Evolutionary conservation across 2,113 vertebrate genomes (phyloP).

Genomic region (Sitta europaea): DNA sequence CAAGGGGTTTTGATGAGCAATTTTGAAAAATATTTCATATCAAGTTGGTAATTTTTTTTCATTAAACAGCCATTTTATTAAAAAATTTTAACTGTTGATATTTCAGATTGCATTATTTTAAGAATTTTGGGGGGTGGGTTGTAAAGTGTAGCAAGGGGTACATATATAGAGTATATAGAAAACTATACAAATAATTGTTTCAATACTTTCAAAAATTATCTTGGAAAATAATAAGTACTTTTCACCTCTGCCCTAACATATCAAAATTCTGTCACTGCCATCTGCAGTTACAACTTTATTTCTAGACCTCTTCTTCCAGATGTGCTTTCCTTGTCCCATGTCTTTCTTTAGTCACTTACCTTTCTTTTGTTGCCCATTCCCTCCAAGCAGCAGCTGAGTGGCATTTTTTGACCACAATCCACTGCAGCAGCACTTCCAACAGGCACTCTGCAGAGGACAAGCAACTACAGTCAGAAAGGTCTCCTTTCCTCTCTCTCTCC

Average conservation of each 20-base stretch:
- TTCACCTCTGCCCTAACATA: not conserved
- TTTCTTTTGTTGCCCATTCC: not conserved
- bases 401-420: not conserved
- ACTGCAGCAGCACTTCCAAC: not conserved
- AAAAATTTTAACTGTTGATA: not conserved
- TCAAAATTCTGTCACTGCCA: not conserved
- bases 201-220: not conserved
- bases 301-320: not conserved
- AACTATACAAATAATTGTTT: not conserved
- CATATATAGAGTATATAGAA: not conserved
- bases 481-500: not conserved
- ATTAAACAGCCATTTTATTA: not conserved
- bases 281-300: not conserved
- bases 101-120: not conserved
- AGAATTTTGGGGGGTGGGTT: not conserved
- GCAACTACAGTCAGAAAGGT: not conserved
- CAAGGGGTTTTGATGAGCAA: not conserved
- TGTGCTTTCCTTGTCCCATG: not conserved
- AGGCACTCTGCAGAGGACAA: not conserved
- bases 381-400: not conserved
- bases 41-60: not conserved
- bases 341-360: not conserved
- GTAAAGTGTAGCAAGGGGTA: not conserved
- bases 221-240: not conserved
- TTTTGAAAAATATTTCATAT: not conserved